Conservation (phyloP, 2,888 invertebrate genomes). For the Torymus auratus region DNA sequence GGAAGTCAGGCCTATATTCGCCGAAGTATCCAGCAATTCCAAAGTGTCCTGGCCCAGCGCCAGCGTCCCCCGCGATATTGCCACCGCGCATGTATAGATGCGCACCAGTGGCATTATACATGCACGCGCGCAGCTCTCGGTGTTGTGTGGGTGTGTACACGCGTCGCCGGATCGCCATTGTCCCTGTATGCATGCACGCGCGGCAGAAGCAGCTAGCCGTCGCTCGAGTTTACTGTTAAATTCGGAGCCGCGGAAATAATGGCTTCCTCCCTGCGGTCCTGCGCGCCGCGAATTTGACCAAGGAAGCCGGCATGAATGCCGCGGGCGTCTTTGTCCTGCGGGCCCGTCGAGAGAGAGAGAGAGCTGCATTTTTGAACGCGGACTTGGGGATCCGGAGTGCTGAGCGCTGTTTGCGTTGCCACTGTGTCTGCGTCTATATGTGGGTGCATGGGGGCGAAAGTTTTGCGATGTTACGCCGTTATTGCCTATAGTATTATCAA, state of each 20-base stretch:
- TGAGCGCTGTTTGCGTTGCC: too few species aligned
- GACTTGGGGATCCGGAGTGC: not conserved
- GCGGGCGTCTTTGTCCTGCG: not conserved
- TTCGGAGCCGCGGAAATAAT: constrained; percentile 70
- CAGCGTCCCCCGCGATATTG: constrained; percentile 67
- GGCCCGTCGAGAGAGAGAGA: not conserved
- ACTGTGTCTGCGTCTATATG: too few species aligned
- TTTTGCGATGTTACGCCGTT: too few species aligned
- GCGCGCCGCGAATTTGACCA: constrained; percentile 1
- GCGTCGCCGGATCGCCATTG: constrained; percentile 64
- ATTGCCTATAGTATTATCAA: too few species aligned
- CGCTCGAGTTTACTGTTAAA: constrained; percentile 59
- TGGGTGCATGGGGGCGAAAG: not conserved
- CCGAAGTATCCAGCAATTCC: constrained; percentile 67
- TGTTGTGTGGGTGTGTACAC: not conserved
- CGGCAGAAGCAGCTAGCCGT: constrained; percentile 60
- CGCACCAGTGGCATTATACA: not conserved
- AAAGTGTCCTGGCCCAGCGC: constrained; percentile 70
- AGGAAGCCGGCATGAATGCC: constrained; percentile 22
- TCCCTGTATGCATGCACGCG: constrained; percentile 60
- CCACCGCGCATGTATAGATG: constrained; percentile 42
- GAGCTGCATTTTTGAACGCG: constrained; percentile 29
- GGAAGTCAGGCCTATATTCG: constrained; percentile 50
- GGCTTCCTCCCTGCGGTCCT: constrained; percentile 60
- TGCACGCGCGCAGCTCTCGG: not conserved